These are phyloP conservation scores for Hydroisotoma schaefferi DNA, from an alignment of 2,888 invertebrate species.

Conservation along the genomic window DNA sequence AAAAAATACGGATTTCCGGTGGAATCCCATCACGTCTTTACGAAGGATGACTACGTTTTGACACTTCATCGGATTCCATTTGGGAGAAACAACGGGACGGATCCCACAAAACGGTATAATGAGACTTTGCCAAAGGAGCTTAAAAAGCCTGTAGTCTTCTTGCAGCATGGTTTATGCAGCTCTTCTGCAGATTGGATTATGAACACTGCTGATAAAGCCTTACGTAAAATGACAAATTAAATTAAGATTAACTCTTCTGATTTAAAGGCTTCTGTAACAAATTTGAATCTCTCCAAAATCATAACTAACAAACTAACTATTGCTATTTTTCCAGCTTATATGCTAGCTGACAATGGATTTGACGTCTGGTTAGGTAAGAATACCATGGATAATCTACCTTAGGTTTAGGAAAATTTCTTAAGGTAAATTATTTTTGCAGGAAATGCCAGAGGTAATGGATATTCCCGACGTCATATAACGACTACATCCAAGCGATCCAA, in stretches of 20 bases:
- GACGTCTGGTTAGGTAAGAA: conserved; percentile 23
- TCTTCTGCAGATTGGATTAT: conserved; percentile 13
- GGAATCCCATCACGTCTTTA: conserved; percentile 9
- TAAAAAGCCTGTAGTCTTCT: conserved; percentile 6
- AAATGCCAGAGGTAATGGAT: conserved; percentile 19
- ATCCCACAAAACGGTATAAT: neutral
- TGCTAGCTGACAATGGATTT: conserved; percentile 20
- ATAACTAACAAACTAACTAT: no score
- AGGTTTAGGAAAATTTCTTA: neutral
- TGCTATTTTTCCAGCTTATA: conserved; percentile 13
- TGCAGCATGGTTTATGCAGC: conserved; percentile 13
- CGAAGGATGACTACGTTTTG: conserved; percentile 9
- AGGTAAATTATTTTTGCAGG: conserved; percentile 2
- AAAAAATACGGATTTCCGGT: conserved; percentile 13
- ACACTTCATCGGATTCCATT: conserved; percentile 11
- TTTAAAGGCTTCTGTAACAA: no score
- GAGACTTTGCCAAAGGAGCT: neutral
- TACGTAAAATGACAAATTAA: conserved; percentile 4
- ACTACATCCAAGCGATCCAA: conserved; percentile 5
- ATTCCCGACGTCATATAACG: conserved; percentile 12
- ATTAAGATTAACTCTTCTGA: neutral
- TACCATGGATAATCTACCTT: no score
- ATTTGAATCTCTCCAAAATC: no score
- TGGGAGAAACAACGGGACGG: neutral
- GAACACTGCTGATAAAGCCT: conserved; percentile 12